Conservation (phyloP, 2,888 invertebrate genomes). For the Papilio protenor region DNA sequence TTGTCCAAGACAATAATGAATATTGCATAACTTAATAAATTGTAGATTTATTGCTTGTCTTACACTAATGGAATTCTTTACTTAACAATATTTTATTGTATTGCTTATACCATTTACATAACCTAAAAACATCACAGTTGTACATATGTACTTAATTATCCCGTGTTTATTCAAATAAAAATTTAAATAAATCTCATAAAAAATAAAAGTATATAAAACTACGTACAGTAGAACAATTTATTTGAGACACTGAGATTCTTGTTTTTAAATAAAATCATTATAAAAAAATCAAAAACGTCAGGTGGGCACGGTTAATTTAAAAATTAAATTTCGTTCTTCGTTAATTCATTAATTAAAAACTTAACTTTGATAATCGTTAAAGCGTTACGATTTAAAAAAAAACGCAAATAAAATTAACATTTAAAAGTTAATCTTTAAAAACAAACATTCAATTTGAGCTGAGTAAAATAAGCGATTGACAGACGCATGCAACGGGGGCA, state of each 20-base stretch:
- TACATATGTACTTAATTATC: conserved; percentile 16
- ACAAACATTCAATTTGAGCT: no score
- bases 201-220: not conserved
- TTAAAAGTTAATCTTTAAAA: no score
- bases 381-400: no score
- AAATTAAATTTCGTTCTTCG: no score
- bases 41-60: not conserved
- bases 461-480: no score
- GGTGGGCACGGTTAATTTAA: no score
- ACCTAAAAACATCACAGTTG: conserved; percentile 17
- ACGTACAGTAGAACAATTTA: not conserved
- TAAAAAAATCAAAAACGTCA: not conserved
- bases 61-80: conserved; percentile 7
- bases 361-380: no score
- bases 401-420: no score
- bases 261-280: not conserved
- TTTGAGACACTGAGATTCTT: not conserved
- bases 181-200: not conserved
- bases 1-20: not conserved
- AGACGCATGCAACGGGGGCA: no score
- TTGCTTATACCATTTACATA: not conserved
- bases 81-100: not conserved
- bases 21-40: not conserved
- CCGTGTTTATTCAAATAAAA: not conserved
- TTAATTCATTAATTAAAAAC: no score